Evolutionary conservation across 2,888 invertebrate genomes (phyloP).

Genomic region (Pollenia angustigena): DNA sequence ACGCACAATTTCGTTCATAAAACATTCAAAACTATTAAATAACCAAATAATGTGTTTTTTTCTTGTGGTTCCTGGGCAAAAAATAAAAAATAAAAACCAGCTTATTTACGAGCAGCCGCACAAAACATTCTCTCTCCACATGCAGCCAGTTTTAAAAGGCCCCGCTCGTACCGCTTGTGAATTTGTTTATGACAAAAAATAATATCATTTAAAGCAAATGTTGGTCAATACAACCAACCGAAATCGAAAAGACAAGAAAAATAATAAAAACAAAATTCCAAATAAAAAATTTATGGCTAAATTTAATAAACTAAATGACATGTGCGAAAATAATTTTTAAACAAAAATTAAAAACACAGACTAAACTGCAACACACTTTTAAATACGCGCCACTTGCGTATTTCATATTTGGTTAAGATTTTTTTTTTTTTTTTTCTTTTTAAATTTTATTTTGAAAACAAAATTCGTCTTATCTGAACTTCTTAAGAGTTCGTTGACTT

Average conservation of each 20-base stretch:
- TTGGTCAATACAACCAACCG: conserved; percentile 51
- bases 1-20: conserved; percentile 62
- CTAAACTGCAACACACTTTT: neutral
- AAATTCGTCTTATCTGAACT: neutral
- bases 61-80: conserved; percentile 14
- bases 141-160: conserved; percentile 34
- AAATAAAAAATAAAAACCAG: conserved; percentile 24
- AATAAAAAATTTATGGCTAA: conserved; percentile 62
- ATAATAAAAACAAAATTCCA: conserved; percentile 14
- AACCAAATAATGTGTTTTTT: conserved; percentile 60
- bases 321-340: conserved; percentile 48
- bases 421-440: too few relatives aligned
- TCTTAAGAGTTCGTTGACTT: conserved; percentile 50
- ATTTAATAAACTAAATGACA: conserved; percentile 57
- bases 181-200: conserved; percentile 34
- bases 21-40: conserved; percentile 57
- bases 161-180: conserved; percentile 18
- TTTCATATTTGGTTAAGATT: neutral
- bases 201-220: conserved; percentile 38
- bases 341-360: neutral
- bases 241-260: conserved; percentile 11
- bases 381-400: conserved; percentile 21
- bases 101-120: conserved; percentile 31
- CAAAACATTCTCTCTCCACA: conserved; percentile 32
- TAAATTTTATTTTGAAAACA: neutral